Evolutionary conservation across 2,888 invertebrate genomes (phyloP).

Genomic region (Melinaea menophilus): DNA sequence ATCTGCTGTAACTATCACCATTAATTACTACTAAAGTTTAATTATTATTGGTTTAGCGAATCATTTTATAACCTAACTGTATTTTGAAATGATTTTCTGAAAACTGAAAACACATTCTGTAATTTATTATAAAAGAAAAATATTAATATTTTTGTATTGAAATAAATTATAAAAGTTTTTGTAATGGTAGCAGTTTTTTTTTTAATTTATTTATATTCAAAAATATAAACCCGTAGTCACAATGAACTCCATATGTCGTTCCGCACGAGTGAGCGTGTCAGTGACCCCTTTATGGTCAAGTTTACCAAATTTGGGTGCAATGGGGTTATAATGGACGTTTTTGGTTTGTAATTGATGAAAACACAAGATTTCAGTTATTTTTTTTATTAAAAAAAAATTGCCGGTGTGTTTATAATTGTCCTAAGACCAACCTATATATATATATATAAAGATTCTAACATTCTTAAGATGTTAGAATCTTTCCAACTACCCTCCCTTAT

Average conservation of each 20-base stretch:
- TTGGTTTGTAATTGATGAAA: conserved; percentile 8
- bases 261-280: conserved; percentile 42
- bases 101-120: no score
- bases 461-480: no score
- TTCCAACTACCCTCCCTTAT: no score
- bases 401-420: no score
- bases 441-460: no score
- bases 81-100: not conserved
- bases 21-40: not conserved
- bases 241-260: conserved; percentile 46
- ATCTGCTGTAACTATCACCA: not conserved
- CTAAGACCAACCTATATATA: no score
- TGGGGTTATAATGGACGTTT: conserved; percentile 21
- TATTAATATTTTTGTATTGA: no score
- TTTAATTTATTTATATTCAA: conserved; percentile 11
- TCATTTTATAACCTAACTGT: not conserved
- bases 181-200: not conserved
- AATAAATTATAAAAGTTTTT: no score
- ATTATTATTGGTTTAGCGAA: conserved; percentile 2
- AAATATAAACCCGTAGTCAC: conserved; percentile 30
- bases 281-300: conserved; percentile 61
- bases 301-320: conserved; percentile 42
- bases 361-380: not conserved
- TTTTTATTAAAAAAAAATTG: not conserved
- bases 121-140: no score